Evolutionary conservation across 2,113 vertebrate species (phyloP).

Genomic region (Oncorhynchus clarkii): DNA sequence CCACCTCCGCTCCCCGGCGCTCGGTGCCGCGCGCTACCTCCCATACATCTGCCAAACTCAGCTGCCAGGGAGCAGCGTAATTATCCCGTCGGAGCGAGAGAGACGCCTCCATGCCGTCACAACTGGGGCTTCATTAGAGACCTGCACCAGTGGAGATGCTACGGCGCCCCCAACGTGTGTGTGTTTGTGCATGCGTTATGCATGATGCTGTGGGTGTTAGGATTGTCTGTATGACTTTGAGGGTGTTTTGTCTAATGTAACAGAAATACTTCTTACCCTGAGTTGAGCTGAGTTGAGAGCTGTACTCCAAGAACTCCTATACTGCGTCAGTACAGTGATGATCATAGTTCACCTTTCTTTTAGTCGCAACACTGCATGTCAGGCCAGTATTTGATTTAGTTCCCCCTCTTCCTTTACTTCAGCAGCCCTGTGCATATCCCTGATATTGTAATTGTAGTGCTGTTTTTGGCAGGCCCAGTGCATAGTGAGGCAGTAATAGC

Average conservation of each 20-base stretch:
- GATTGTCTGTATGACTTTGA: too few relatives aligned
- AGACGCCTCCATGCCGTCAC: slow-evolving; percentile 87
- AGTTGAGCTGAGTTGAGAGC: too few relatives aligned
- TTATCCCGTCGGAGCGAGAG: slow-evolving; percentile 90
- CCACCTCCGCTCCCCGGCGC: slow-evolving; percentile 77
- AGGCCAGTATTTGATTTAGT: background rate
- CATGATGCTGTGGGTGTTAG: background rate
- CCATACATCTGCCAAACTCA: slow-evolving; percentile 99
- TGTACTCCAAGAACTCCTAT: too few relatives aligned
- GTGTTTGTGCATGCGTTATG: background rate
- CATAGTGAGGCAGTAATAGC: too few relatives aligned
- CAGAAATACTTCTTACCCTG: too few relatives aligned
- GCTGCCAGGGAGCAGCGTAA: slow-evolving; percentile 98
- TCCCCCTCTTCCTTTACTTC: background rate
- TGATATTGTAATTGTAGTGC: slow-evolving; percentile 28
- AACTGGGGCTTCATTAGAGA: slow-evolving; percentile 99
- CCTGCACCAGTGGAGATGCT: slow-evolving; percentile 69
- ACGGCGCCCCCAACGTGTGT: slow-evolving; percentile 14
- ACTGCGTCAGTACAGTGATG: too few relatives aligned
- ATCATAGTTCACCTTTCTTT: too few relatives aligned
- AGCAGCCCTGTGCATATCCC: slow-evolving; percentile 1
- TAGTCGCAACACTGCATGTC: too few relatives aligned
- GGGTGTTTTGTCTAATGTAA: too few relatives aligned
- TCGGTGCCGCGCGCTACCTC: slow-evolving; percentile 84
- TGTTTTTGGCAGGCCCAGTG: too few relatives aligned